Conservation (phyloP, 2,888 invertebrate species). For the Mycalesis mineus region DNA sequence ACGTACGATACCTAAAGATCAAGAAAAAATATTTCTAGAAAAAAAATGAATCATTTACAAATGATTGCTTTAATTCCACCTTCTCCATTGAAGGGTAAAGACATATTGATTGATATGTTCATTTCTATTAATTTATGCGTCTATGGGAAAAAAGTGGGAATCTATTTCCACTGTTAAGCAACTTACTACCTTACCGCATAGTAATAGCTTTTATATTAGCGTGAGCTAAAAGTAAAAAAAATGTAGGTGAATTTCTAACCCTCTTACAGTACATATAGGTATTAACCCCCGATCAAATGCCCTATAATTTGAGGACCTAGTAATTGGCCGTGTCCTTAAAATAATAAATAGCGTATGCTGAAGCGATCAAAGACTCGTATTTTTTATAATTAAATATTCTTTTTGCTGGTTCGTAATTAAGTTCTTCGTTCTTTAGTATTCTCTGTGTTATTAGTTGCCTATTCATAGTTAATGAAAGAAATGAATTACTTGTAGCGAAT, state of each 20-base stretch:
- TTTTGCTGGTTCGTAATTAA: constrained; percentile 3
- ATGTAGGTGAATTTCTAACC: constrained; percentile 15
- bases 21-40: neutral
- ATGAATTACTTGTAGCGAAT: neutral
- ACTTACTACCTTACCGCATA: neutral
- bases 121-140: constrained; percentile 12
- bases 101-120: constrained; percentile 18
- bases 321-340: constrained; percentile 26
- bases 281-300: constrained; percentile 30
- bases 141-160: neutral
- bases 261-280: constrained; percentile 14
- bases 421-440: neutral
- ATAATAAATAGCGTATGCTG: constrained; percentile 23
- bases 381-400: constrained; percentile 25
- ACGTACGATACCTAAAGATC: no score
- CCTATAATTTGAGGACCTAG: constrained; percentile 31
- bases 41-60: neutral
- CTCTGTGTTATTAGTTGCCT: neutral
- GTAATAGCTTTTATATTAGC: neutral
- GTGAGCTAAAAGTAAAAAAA: neutral
- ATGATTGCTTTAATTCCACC: neutral
- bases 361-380: constrained; percentile 23
- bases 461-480: neutral
- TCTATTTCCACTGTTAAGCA: neutral
- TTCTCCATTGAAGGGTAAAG: constrained; percentile 4